Evolutionary conservation across 2,888 invertebrate species (phyloP), one percentile per base, ranked within the genome.

Genomic region (Drosophila buzzatii): DNA sequence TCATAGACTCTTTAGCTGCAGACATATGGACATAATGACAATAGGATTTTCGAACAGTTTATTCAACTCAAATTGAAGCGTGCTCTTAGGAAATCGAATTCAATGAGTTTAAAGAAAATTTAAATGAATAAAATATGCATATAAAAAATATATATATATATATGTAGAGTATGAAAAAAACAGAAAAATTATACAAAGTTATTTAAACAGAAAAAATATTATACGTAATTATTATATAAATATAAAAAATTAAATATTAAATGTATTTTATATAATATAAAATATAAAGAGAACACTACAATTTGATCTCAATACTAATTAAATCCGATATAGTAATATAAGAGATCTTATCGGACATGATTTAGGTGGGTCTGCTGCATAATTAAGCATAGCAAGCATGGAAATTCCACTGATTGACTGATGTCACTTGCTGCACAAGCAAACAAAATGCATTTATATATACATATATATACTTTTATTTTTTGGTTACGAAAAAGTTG

Each of bases 31-130:
- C 27, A 27, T 27, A 3, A 7, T 20, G 0, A 8, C 4, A 8
- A 52, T 35, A 33, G 12, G n/a, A 33, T 8, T 7, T 5, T 12
- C 23, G 5, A 33, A 71, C 59, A 79, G 87, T 82, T 87, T 85
- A 85, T 85, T 85, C 81, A 82, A 87, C 85, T 85, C 65, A 47
- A 58, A 33, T 10, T n/a, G 51, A 18, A 1, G n/a, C 27, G 70
- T n/a, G 47, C 57, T 33, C 41, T 37, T 42, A 55, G 27, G 27
- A 5, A 27, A 3, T 27, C 27, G 5, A 27, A 27, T 27, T 27
- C 27, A 27, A 27, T 6, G 6, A 6, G 27, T 6, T 27, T 27
- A 27, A 27, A 27, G 27, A 27, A 27, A 27, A 6, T 27, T 27
- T 1, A 27, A 27, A 27, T 27, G 6, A 27, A 27, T 27, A 23